Conservation (phyloP, 2,797 vertebrate species). For the Falco rusticolus region DNA sequence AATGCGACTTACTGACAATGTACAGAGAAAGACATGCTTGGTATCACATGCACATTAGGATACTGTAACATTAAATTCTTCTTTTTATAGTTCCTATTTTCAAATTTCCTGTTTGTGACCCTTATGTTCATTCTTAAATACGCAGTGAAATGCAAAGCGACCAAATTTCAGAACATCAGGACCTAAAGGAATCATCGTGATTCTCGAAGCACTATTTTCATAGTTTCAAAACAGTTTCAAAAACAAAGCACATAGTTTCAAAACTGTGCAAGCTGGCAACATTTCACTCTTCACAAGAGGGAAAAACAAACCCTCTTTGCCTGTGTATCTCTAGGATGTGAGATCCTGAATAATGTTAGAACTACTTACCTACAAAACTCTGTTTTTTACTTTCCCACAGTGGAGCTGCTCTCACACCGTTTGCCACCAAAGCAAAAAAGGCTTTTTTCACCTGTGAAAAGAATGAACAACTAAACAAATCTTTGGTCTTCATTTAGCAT, state of each 20-base stretch:
- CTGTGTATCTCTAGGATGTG: not conserved
- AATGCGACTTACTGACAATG: not conserved
- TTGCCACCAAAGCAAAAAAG: slow-evolving; percentile 96
- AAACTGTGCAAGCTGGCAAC: not conserved
- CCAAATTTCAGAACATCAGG: not conserved
- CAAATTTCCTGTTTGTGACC: not conserved
- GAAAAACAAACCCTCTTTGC: not conserved
- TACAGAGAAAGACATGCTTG: not conserved
- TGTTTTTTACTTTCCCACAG: slow-evolving; percentile 98
- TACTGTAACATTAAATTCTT: not conserved
- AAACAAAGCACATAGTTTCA: not conserved
- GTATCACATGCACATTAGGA: accelerated
- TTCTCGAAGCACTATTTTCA: not conserved
- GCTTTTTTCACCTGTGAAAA: slow-evolving; percentile 93
- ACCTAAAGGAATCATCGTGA: not conserved
- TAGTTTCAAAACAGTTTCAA: not conserved
- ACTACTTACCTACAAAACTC: slow-evolving; percentile 95
- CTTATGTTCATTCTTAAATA: not conserved
- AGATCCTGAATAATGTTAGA: not conserved
- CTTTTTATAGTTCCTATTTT: not conserved
- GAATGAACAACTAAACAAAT: not conserved
- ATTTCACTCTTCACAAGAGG: not conserved
- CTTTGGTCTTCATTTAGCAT: not conserved
- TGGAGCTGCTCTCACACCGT: slow-evolving; percentile 95
- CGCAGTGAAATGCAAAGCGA: not conserved